Percentiles rank a stretch among this genome's conserved stretches.
Evolutionary conservation across 1,140 invertebrate species (phyloP).

Genomic region (Cherax quadricarinatus): DNA sequence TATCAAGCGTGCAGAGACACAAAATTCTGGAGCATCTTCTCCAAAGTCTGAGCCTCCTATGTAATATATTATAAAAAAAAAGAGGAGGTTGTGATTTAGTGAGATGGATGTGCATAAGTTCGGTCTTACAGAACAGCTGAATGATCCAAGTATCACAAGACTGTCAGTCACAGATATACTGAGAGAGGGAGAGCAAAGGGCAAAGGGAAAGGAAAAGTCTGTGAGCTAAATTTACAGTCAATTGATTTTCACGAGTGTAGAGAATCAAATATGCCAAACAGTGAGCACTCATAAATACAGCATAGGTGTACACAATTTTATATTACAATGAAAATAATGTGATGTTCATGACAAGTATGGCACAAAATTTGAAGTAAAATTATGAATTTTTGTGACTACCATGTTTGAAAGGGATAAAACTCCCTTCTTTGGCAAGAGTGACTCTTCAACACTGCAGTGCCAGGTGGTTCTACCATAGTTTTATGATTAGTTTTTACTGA

Average conservation of each 20-base stretch:
- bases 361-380: conserved; percentile 22
- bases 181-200: not conserved
- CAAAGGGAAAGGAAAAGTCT: not conserved
- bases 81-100: conserved; percentile 47
- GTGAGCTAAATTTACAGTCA: not conserved
- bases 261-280: not conserved
- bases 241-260: not conserved
- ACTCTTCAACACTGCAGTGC: conserved; percentile 19
- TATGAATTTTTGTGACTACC: conserved; percentile 24
- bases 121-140: not conserved
- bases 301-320: not conserved
- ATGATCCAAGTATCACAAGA: not conserved
- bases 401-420: conserved; percentile 1
- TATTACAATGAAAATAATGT: not conserved
- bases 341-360: conserved; percentile 23
- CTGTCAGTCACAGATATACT: not conserved
- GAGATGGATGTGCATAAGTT: conserved; percentile 23
- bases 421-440: conserved; percentile 7
- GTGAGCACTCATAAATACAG: not conserved
- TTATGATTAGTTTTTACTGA: conserved; percentile 56
- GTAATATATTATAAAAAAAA: conserved; percentile 44
- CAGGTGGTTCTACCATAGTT: conserved; percentile 42
- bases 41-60: conserved; percentile 73
- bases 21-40: conserved; percentile 73
- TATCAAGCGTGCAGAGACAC: conserved; percentile 81